Base-by-base conservation (phyloP, 2,113 vertebrate genomes). In the Lutjanus erythropterus region DNA sequence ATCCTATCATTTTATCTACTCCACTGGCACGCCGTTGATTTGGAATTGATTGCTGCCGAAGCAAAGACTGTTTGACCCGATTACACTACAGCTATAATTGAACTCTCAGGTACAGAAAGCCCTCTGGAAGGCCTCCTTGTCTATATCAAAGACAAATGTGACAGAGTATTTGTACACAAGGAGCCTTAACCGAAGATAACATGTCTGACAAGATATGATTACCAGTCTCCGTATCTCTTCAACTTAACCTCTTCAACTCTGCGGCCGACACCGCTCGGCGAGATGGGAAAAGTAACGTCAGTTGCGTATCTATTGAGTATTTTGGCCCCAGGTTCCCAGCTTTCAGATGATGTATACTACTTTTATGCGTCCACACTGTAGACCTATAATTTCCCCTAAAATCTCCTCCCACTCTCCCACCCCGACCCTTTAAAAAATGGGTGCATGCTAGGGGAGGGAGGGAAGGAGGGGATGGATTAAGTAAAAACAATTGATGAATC, bases 31-130 rank as follows among this genome's bases (percentile, higher is more conserved):
- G 44, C 9, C 19, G 3, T 41, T 15, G 49, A 68, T 68, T 74
- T 59, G 56, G 21, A 31, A 60, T 14, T 69, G 31, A 73, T 56
- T 53, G 75, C 41, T 31, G 27, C 56, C 70, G 58, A 81, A 70
- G 77, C 53, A 25, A 18, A 25, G 41, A 79, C 56, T 39, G 29
- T 83, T 66, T 78, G 80, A 84, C 52, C 72, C 31, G 39, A 83
- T 62, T 52, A 76, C 50, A 47, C 47, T 56, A 64, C 6, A 29
- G 37, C 61, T 60, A 58, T 78, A 65, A 75, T 5, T 75, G 56
- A 84, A 80, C 44, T 80, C 69, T 58, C 44, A 37, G 52, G 52
- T 78, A 18, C 46, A 67, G 46, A 71, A 33, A 42, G 58, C 58
- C 8, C 18, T 56, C 16, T 21, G 25, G 12, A 41, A 58, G 37